These are phyloP conservation scores for Antigone vipio DNA, from an alignment of 2,113 vertebrate genomes.

Conservation along the genomic window DNA sequence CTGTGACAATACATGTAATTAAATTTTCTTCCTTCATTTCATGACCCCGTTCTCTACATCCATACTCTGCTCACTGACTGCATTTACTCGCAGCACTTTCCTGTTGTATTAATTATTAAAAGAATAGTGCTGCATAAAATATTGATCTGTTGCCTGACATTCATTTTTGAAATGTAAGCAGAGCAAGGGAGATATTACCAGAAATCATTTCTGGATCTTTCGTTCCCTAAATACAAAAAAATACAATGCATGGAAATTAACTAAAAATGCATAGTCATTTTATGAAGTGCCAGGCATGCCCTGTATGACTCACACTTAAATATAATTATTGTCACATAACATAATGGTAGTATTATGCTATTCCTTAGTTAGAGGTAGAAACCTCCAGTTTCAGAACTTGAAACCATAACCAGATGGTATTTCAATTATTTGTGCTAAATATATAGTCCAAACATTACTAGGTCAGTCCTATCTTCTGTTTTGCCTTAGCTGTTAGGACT, in stretches of 20 bases:
- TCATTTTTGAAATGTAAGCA: conserved; percentile 58
- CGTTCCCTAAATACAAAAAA: background rate
- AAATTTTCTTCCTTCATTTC: conserved; percentile 57
- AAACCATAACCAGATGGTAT: background rate
- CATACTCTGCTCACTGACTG: background rate
- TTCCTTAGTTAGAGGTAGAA: background rate
- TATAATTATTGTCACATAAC: background rate
- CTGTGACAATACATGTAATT: conserved; percentile 38
- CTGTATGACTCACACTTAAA: background rate
- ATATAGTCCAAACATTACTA: background rate
- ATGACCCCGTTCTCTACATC: conserved; percentile 23
- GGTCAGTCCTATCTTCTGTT: background rate
- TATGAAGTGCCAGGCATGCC: background rate
- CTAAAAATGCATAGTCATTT: background rate
- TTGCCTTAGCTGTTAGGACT: background rate
- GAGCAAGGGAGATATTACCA: conserved; percentile 20
- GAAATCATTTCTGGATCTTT: conserved; percentile 27
- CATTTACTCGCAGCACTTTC: conserved; percentile 55
- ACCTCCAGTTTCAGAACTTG: background rate
- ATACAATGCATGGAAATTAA: background rate
- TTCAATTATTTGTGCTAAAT: background rate
- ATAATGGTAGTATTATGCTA: background rate
- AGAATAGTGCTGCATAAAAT: conserved; percentile 66
- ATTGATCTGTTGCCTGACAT: conserved; percentile 62
- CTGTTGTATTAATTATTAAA: conserved; percentile 71